Evolutionary conservation across 2,113 vertebrate genomes (phyloP).

Genomic region (Siphamia tubifer): DNA sequence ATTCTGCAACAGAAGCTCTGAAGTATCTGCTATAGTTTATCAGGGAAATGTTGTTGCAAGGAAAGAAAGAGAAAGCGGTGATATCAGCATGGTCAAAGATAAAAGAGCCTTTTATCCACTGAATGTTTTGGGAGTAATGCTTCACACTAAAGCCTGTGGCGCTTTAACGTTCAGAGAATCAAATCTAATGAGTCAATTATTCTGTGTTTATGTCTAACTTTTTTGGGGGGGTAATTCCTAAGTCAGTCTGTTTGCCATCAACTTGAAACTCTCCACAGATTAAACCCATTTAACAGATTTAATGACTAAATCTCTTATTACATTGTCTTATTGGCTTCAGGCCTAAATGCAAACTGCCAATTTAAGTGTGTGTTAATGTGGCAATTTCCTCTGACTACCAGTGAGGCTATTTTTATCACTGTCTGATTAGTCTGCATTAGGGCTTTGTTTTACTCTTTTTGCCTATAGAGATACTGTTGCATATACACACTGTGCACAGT

Average conservation of each 20-base stretch:
- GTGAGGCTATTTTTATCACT: not conserved
- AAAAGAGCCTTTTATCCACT: slow-evolving; percentile 25
- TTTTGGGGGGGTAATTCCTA: slow-evolving; percentile 3
- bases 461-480: not conserved
- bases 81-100: slow-evolving; percentile 22
- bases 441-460: not conserved
- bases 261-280: slow-evolving; percentile 17
- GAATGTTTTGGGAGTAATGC: slow-evolving; percentile 27
- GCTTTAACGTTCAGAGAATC: slow-evolving; percentile 3
- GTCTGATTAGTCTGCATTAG: not conserved
- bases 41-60: slow-evolving; percentile 32
- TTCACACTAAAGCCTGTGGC: not conserved
- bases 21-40: slow-evolving; percentile 15
- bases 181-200: slow-evolving; percentile 20
- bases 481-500: not conserved
- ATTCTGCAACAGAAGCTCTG: not conserved
- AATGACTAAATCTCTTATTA: not conserved
- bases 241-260: slow-evolving; percentile 25
- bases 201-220: not conserved
- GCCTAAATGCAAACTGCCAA: too few species aligned
- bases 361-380: not conserved
- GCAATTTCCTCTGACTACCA: not conserved
- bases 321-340: not conserved
- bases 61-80: slow-evolving; percentile 10
- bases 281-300: not conserved